A percentile compares a stretch with the other conserved stretches of the same genome.
Evolutionary conservation across 2,113 vertebrate species (phyloP).

Genomic region (Phylloscopus whistleri): DNA sequence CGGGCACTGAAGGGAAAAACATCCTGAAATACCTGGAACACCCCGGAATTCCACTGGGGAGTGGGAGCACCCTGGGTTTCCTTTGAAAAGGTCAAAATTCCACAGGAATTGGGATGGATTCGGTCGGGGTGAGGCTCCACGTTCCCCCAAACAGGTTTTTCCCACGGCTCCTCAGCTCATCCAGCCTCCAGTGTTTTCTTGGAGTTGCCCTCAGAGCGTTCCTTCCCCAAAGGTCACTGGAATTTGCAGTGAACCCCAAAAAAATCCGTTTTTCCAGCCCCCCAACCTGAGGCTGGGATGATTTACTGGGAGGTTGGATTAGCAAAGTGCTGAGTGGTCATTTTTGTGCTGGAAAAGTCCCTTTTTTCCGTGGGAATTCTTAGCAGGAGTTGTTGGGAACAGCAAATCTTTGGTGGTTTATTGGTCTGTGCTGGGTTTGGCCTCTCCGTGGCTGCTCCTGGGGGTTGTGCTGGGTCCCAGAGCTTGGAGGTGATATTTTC

Average conservation of each 20-base stretch:
- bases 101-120: background rate
- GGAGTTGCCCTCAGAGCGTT: background rate
- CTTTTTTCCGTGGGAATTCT: background rate
- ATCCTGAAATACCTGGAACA: background rate
- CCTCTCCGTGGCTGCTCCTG: background rate
- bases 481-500: background rate
- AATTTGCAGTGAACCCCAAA: background rate
- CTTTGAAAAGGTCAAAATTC: background rate
- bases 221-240: background rate
- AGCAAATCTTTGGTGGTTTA: background rate
- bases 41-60: background rate
- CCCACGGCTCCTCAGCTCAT: background rate
- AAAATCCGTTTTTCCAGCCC: background rate
- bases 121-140: background rate
- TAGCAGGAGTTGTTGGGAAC: background rate
- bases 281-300: background rate
- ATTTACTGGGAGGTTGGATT: background rate
- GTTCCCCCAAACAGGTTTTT: background rate
- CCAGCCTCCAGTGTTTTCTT: background rate
- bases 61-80: background rate
- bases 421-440: background rate
- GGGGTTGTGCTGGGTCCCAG: background rate
- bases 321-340: background rate
- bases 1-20: fast-evolving
- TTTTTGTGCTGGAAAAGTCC: background rate